Base-by-base conservation (phyloP, 1,140 invertebrate species). In the Palaemon carinicauda region DNA sequence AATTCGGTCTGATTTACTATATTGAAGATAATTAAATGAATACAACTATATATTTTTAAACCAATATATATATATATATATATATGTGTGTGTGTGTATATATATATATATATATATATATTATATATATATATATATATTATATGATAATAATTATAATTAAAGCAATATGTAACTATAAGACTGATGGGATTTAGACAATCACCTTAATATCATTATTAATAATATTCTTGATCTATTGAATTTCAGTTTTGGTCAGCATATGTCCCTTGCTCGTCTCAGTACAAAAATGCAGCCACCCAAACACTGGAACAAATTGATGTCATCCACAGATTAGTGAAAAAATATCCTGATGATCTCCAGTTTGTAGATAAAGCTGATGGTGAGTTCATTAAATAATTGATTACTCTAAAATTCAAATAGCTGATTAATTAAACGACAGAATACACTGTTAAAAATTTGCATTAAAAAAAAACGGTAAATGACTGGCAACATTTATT, bases 281-380 rank as follows among this genome's bases (percentile, higher is more conserved):
- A 96, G 90, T 94, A 95, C 90, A 94, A 95, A 90, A 96, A 97
- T 91, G 96, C 96, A 10, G 95, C 97, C 52, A 95, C 96, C 90
- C 92, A 96, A 90, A 96, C 95, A 15, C 92, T 97, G 90, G 96
- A 97, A 89, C 96, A 97, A 91, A 95, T 97, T 89, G 96, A 97
- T 91, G 93, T 96, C 80, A 97, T 97, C 89, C 94, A 95, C 90
- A 93, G 96, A 89, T 94, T 97, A 33, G 95, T 96, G 33, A 94
- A 95, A 78, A 94, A 95, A 90, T 97, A 97, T 91, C 94, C 95
- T 10, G 94, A 95, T 78, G 93, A 95, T 87, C 94, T 97, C 90
- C 93, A 94, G 71, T 94, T 96, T 77, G 96, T 95, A 80, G 95
- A 95, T 27, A 95, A 95, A 1, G 94, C 96, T 5, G 92, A 94